Evolutionary conservation across 1,140 invertebrate genomes (phyloP).

Genomic region (Bombyx mandarina): DNA sequence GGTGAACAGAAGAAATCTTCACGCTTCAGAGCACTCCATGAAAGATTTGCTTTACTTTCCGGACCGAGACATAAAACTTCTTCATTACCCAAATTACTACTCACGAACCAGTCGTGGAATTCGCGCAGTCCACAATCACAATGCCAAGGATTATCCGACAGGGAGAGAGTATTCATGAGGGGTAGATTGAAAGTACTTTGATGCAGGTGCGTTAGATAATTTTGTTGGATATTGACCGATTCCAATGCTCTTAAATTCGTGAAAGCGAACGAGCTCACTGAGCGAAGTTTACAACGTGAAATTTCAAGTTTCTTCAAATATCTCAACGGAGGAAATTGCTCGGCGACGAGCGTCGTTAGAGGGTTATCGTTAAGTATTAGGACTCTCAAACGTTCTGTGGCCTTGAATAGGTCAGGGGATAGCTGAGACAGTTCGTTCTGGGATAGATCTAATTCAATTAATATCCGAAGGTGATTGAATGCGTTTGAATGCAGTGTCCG

Average conservation of each 20-base stretch:
- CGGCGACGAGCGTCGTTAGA: slow-evolving; percentile 72
- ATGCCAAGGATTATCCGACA: slow-evolving; percentile 89
- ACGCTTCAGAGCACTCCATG: slow-evolving; percentile 44
- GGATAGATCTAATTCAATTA: slow-evolving; percentile 89
- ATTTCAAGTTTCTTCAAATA: slow-evolving; percentile 84
- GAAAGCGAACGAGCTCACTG: slow-evolving; percentile 78
- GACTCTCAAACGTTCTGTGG: slow-evolving; percentile 80
- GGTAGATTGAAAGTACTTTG: slow-evolving; percentile 57
- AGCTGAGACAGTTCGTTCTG: slow-evolving; percentile 80
- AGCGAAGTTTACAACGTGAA: slow-evolving; percentile 79
- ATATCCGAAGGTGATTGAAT: slow-evolving; percentile 86
- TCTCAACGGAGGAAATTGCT: slow-evolving; percentile 80
- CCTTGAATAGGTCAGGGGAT: slow-evolving; percentile 80
- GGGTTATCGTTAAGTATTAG: slow-evolving; percentile 83
- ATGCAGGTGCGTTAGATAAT: slow-evolving; percentile 50
- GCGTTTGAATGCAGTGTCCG: slow-evolving; percentile 83
- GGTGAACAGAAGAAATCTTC: slow-evolving; percentile 53
- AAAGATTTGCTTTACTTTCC: slow-evolving; percentile 29
- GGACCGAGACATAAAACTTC: slow-evolving; percentile 49
- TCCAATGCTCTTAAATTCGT: slow-evolving; percentile 52
- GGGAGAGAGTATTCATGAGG: slow-evolving; percentile 79
- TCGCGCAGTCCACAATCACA: slow-evolving; percentile 88
- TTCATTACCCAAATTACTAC: slow-evolving; percentile 68
- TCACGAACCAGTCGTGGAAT: slow-evolving; percentile 84
- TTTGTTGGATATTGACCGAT: slow-evolving; percentile 54